These are phyloP conservation scores for Pempheris klunzingeri DNA, from an alignment of 2,797 vertebrate species.

Conservation along the genomic window DNA sequence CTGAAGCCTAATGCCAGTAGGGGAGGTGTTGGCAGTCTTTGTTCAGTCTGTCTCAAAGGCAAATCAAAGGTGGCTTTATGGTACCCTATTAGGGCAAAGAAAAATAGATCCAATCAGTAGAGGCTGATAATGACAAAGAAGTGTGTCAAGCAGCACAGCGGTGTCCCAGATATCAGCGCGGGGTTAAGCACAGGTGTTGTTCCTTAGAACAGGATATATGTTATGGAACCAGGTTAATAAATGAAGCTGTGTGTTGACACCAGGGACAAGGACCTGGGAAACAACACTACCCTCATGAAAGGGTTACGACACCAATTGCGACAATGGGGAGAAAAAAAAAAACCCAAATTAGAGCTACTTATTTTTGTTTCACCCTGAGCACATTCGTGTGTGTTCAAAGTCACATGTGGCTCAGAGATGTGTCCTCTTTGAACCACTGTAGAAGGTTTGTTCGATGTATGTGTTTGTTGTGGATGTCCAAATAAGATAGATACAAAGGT, in stretches of 20 bases:
- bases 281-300: slow-evolving; percentile 4
- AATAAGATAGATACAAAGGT: not conserved
- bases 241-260: slow-evolving; percentile 17
- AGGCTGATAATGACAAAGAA: slow-evolving; percentile 58
- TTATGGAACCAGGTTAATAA: slow-evolving; percentile 53
- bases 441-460: not conserved
- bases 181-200: slow-evolving; percentile 57
- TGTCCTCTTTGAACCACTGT: not conserved
- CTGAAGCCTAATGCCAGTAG: slow-evolving; percentile 40
- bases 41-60: slow-evolving; percentile 28
- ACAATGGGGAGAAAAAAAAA: not conserved
- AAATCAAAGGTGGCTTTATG: slow-evolving; percentile 58
- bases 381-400: not conserved
- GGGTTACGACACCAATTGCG: not conserved
- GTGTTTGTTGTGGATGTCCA: not conserved
- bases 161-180: slow-evolving; percentile 54
- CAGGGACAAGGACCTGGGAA: not conserved
- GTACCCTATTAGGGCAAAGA: slow-evolving; percentile 39
- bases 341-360: not conserved
- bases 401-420: not conserved
- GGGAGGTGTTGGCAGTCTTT: slow-evolving; percentile 58
- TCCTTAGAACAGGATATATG: slow-evolving; percentile 32
- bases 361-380: not conserved
- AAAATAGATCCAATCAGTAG: slow-evolving; percentile 55
- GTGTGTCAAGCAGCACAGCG: slow-evolving; percentile 51